Conservation (phyloP, 2,888 invertebrate species). For the Sialis lutaria region DNA sequence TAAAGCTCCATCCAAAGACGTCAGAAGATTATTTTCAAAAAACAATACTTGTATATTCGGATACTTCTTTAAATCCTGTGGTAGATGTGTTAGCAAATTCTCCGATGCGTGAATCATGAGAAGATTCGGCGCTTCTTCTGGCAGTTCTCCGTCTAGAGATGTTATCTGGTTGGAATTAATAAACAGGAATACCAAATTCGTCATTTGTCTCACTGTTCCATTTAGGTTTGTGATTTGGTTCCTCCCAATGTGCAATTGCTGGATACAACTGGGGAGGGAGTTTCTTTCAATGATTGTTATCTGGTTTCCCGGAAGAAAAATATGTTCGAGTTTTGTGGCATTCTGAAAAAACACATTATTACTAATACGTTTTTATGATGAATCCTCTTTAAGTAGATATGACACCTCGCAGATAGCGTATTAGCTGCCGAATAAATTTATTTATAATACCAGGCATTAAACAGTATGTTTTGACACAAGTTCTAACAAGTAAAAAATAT, state of each 20-base stretch:
- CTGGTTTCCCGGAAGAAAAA: slow-evolving; percentile 58
- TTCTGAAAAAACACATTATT: slow-evolving; percentile 24
- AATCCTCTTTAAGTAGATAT: background rate
- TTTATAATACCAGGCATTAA: too few relatives aligned
- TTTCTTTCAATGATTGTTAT: slow-evolving; percentile 55
- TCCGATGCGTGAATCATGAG: slow-evolving; percentile 54
- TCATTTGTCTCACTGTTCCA: slow-evolving; percentile 56
- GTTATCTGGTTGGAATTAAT: slow-evolving; percentile 61
- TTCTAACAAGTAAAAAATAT: too few relatives aligned
- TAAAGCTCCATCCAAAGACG: slow-evolving; percentile 50
- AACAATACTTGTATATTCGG: slow-evolving; percentile 51
- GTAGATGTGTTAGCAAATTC: slow-evolving; percentile 52
- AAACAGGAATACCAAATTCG: slow-evolving; percentile 58
- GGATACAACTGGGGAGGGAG: slow-evolving; percentile 49
- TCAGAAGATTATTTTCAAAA: slow-evolving; percentile 54
- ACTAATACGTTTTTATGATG: slow-evolving; percentile 5
- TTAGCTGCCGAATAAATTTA: too few relatives aligned
- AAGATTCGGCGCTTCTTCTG: slow-evolving; percentile 45
- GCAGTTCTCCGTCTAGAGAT: slow-evolving; percentile 58
- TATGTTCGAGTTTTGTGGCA: slow-evolving; percentile 42
- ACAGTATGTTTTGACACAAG: too few relatives aligned
- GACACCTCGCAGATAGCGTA: too few relatives aligned
- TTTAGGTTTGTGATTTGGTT: slow-evolving; percentile 57
- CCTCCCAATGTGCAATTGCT: slow-evolving; percentile 54
- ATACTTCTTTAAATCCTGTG: slow-evolving; percentile 51